These are phyloP conservation scores for Rousettus leschenaultii DNA, from an alignment of 2,113 vertebrate genomes.

Conservation along the genomic window DNA sequence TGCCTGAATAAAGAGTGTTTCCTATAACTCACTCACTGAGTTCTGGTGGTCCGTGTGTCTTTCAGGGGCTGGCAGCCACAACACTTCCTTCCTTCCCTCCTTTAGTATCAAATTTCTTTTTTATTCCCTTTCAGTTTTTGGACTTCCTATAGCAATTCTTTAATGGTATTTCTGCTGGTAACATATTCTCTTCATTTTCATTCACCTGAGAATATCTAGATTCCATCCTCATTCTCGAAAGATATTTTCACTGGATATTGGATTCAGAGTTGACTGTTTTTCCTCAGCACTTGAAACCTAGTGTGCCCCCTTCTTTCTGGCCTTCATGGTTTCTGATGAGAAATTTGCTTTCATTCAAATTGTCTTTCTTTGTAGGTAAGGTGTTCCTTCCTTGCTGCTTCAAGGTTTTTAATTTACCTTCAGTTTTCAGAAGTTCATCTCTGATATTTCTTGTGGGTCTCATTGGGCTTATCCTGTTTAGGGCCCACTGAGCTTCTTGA, in stretches of 20 bases:
- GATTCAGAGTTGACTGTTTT: background rate
- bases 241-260: background rate
- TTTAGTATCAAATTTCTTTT: background rate
- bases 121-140: background rate
- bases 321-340: background rate
- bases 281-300: background rate
- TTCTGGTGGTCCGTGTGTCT: no score
- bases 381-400: background rate
- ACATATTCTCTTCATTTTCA: background rate
- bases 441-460: background rate
- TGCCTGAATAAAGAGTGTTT: no score
- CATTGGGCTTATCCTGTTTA: background rate
- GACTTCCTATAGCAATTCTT: background rate
- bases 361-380: background rate
- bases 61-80: no score
- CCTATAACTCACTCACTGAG: no score
- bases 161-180: background rate
- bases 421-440: background rate
- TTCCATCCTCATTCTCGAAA: background rate
- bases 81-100: background rate
- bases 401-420: background rate
- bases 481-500: background rate
- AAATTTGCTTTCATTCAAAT: background rate
- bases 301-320: background rate
- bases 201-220: background rate